Percentiles rank a stretch among this genome's conserved stretches.
Conservation (phyloP, 2,888 invertebrate genomes). For the Agrilus mali region DNA sequence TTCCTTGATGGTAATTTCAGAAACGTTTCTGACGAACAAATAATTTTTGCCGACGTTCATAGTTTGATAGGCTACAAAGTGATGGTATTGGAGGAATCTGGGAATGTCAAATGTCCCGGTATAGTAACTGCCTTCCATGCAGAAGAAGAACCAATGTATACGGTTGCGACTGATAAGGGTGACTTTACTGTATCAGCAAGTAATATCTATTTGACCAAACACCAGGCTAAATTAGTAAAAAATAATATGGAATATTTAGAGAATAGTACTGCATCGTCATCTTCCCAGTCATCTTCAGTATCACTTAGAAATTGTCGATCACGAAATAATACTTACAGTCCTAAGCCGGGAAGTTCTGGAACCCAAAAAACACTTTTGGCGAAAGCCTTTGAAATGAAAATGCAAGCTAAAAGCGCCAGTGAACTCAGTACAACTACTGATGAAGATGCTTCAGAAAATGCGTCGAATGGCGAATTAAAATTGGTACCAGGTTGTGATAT, state of each 20-base stretch:
- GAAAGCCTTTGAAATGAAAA: neutral
- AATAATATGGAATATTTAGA: neutral
- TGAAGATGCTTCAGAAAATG: slow-evolving; percentile 29
- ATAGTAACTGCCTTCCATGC: slow-evolving; percentile 30
- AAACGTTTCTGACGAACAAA: slow-evolving; percentile 45
- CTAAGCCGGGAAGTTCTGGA: slow-evolving; percentile 41
- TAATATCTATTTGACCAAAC: slow-evolving; percentile 40
- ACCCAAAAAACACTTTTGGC: slow-evolving; percentile 5
- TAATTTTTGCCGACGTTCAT: slow-evolving; percentile 36
- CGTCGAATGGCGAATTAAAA: slow-evolving; percentile 28
- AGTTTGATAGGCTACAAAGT: slow-evolving; percentile 42
- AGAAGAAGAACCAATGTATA: slow-evolving; percentile 34
- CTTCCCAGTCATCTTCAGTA: too few species aligned
- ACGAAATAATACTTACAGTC: slow-evolving; percentile 37
- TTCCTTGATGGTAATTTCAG: slow-evolving; percentile 52
- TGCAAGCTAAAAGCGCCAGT: slow-evolving; percentile 8
- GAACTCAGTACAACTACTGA: slow-evolving; percentile 13
- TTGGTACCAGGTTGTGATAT: slow-evolving; percentile 41
- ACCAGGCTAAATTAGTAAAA: slow-evolving; percentile 35
- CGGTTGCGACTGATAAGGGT: slow-evolving; percentile 25
- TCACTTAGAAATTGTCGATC: slow-evolving; percentile 26
- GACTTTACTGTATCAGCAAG: slow-evolving; percentile 40
- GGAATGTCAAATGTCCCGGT: slow-evolving; percentile 38
- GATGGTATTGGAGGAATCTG: slow-evolving; percentile 40
- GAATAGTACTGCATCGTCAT: too few species aligned